Base-by-base conservation (phyloP, 2,113 vertebrate genomes). In the Phyllostomus discolor region DNA sequence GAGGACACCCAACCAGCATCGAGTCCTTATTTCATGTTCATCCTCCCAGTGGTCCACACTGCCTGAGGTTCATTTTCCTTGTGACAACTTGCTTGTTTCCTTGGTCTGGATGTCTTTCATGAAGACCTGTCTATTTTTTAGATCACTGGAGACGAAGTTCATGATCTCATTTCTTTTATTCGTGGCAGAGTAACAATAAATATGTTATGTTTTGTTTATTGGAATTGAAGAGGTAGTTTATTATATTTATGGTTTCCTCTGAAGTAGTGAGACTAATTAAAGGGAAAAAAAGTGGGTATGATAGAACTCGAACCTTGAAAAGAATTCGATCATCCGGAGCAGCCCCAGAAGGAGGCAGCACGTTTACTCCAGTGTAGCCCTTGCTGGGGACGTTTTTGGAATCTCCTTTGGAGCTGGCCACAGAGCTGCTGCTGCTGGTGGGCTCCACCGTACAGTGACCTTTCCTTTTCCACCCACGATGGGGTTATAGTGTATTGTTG, bases 181-280 rank as follows among this genome's bases (percentile, higher is more conserved):
- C 78, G 75, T 73, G 35, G 38, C 64, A 90, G 48, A 79, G 66
- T 79, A 84, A 66, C 86, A 86, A 43, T 79, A 78, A 90, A 52
- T 72, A 26, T 1, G 10, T 72, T 69, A 83, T 38, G 2, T 76
- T 96, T 91, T 94, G n/a, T 22, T n/a, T 78, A 72, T 75, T 7
- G 6, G 52, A 92, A 59, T 88, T 90, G 38, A 90, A 75, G 11
- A 90, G 79, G 50, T 92, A 33, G 28, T 92, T 85, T 78, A 66
- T 87, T 87, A 20, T 7, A 67, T 73, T 95, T 90, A 33, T 76
- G 16, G 70, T 96, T 73, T 83, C 87, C 73, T 95, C 41, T 85
- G 91, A 91, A 85, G 46, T 89, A 35, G 20, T 95, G 93, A 90
- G 57, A 22, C 7, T 87, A 15, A 64, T 82, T 28, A 64, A 82